Percentiles rank a stretch among this genome's conserved stretches.
These are phyloP conservation scores for Pituophis catenifer DNA, from an alignment of 2,113 vertebrate species.

Conservation along the genomic window DNA sequence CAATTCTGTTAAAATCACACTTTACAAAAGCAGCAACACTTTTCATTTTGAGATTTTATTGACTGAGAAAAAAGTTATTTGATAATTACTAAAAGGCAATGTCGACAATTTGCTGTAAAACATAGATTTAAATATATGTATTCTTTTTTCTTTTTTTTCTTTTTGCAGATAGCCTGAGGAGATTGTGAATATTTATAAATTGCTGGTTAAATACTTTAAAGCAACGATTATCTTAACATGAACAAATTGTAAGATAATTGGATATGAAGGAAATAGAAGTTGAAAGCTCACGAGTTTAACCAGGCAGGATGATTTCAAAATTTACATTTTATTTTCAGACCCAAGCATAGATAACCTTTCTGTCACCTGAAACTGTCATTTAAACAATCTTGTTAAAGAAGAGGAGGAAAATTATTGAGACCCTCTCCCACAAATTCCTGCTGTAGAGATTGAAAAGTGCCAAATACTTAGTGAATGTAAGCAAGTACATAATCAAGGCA, in stretches of 20 bases:
- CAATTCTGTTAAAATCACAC: not conserved
- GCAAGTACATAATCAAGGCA: not conserved
- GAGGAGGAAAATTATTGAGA: not conserved
- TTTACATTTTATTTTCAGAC: not conserved
- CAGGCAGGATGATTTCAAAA: not conserved
- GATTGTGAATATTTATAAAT: slow-evolving; percentile 2
- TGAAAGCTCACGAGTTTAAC: not conserved
- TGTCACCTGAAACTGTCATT: not conserved
- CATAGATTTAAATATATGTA: not conserved
- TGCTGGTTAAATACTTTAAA: not conserved
- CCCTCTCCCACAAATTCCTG: not conserved
- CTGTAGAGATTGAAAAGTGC: not conserved
- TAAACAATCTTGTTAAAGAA: not conserved
- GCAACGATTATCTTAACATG: not conserved
- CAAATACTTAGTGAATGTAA: not conserved
- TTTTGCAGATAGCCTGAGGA: not conserved
- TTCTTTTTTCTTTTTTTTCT: not conserved
- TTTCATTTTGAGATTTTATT: slow-evolving; percentile 3
- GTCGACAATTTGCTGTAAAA: not conserved
- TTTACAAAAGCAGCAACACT: slow-evolving; percentile 6
- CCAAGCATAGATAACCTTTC: not conserved
- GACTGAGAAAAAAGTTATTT: not conserved
- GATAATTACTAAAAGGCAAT: not conserved
- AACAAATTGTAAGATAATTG: not conserved
- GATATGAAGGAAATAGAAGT: not conserved